Evolutionary conservation across 2,888 invertebrate genomes (phyloP), one percentile per base, ranked within the genome.

Genomic region (Amphipoea oculea): DNA sequence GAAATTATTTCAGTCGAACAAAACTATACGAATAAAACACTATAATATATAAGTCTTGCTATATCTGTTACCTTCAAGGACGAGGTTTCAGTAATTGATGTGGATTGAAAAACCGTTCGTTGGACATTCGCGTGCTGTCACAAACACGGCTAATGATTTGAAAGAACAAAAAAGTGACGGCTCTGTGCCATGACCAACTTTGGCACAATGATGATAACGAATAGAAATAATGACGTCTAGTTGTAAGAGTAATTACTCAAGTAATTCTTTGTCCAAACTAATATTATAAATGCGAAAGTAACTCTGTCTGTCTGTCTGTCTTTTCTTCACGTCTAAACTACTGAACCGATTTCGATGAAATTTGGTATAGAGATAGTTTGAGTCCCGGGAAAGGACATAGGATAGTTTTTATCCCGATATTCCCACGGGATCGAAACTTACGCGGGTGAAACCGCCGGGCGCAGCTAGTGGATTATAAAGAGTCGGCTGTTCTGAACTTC

Each of bases 111-210:
- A 88, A 85, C 77, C 69, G 73, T 74, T 74, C 67, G 81, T 73
- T 79, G 69, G 73, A 77, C 78, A 85, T 88, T 90, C 83, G 87
- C 86, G 90, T 92, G 92, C 90, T 84, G 91, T 90, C 88, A 80
- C 89, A 83, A 92, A 92, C 84, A 90, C 88, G 91, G 92, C 89
- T 93, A 93, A 93, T 93, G 90, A 89, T 93, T 92, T 89, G 69
- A 86, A 90, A 89, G 85, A 90, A 90, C 88, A 91, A 91, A 91
- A 91, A 92, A 89, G 84, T 88, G 88, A 90, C 89, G 90, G 86
- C 86, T 87, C 74, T 78, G 70, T 78, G 82, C 88, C 89, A 82
- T 88, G 86, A 88, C 87, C 88, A 88, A 85, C 87, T 87, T 90
- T 84, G 84, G 79, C 83, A 85, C 63, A 83, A 83, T 74, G 76